phyloP scores from a whole-genome alignment of 2,113 vertebrate species.

The Porphyrio hochstetteri region DNA sequence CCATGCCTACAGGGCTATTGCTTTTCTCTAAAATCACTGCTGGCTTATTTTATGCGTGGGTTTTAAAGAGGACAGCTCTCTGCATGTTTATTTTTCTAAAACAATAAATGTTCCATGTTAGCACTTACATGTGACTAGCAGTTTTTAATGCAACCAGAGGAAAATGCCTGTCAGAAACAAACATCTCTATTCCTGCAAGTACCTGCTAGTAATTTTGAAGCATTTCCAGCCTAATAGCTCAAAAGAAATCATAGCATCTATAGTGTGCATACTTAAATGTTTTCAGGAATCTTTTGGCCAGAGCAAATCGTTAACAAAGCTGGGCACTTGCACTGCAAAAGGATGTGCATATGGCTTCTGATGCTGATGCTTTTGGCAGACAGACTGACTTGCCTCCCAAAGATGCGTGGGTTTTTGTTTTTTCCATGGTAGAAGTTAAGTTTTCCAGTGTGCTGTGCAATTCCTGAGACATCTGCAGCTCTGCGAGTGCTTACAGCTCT shows the following conservation, averaged over 20 bases:
- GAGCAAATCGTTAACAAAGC: background rate
- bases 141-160: background rate
- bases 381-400: background rate
- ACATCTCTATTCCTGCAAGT: background rate
- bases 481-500: background rate
- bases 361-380: background rate
- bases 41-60: background rate
- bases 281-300: background rate
- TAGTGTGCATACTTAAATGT: background rate
- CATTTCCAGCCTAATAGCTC: background rate
- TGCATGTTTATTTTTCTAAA: constrained; percentile 56
- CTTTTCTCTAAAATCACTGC: background rate
- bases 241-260: background rate
- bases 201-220: background rate
- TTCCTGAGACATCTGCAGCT: background rate
- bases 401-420: background rate
- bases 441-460: background rate
- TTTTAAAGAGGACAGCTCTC: background rate
- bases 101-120: constrained; percentile 7
- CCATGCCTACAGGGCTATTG: background rate
- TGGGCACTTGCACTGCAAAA: background rate
- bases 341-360: background rate
- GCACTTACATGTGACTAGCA: background rate
- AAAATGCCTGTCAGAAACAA: background rate
- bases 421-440: background rate